These are phyloP conservation scores for Florisuga fusca DNA, from an alignment of 2,797 vertebrate genomes.

Conservation along the genomic window DNA sequence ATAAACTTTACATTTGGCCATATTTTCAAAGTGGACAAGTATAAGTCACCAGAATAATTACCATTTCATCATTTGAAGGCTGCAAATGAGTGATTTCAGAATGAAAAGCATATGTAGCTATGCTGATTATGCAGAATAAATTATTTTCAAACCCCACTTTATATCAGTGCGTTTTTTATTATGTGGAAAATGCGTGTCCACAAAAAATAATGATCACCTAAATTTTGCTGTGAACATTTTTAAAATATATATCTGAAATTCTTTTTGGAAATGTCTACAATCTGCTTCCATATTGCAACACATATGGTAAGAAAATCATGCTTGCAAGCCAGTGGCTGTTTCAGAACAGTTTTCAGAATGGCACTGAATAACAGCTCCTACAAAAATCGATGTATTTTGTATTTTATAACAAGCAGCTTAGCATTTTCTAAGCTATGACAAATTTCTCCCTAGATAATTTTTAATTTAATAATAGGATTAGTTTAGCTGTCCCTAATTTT, in stretches of 20 bases:
- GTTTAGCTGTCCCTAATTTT: not conserved
- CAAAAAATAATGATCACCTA: not conserved
- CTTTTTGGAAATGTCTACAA: conserved; percentile 4
- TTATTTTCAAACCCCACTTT: conserved; percentile 21
- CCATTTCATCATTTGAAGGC: conserved; percentile 11
- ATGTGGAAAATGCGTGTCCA: not conserved
- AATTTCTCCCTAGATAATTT: conserved; percentile 5
- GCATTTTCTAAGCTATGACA: conserved; percentile 30
- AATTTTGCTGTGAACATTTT: not conserved
- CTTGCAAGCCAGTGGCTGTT: conserved; percentile 37
- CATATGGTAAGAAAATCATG: conserved; percentile 49
- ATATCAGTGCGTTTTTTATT: not conserved
- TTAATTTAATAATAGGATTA: conserved; percentile 5
- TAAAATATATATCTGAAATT: not conserved
- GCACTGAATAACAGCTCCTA: not conserved
- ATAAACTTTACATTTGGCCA: not conserved
- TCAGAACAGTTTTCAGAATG: conserved; percentile 39
- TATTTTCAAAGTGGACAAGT: conserved; percentile 5
- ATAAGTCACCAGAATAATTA: not conserved
- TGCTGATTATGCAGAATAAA: conserved; percentile 9
- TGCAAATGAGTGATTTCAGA: conserved; percentile 20
- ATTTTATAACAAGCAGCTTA: conserved; percentile 12
- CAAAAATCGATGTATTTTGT: not conserved
- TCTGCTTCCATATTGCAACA: conserved; percentile 43
- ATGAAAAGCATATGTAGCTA: conserved; percentile 6